Evolutionary conservation across 2,113 vertebrate genomes (phyloP), one percentile per base, ranked within the genome.

Genomic region (Cololabis saira): DNA sequence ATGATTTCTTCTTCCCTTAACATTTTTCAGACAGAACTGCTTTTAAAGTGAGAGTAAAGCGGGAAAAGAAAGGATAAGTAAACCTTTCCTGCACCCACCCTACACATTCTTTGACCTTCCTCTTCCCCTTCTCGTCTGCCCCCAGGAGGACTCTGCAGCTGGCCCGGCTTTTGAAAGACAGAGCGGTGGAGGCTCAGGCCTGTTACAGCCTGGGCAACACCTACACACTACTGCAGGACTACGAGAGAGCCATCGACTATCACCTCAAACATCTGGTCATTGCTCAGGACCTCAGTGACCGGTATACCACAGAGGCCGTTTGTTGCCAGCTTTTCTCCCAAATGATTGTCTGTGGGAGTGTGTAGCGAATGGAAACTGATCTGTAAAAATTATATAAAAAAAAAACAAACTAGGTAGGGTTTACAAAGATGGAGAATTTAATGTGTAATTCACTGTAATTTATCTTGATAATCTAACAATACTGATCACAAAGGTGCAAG

Each of bases 121-220:
- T 66, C 58, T 49, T 73, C 66, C 22, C 12, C 60, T 9, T 71
- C 37, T 48, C 4, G 62, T 59, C 48, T 37, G 1, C 76, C 82
- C 70, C 41, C 72, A 99, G 97, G 90, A 95, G 94, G 82, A 99
- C 96, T 0, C 66, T 99, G 17, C 95, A 96, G 59, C 87, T 99
- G 87, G 95, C 97, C 22, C 90, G 95, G 44, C 95, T 96, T 86
- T 90, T 98, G 67, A 95, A 95, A 84, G 97, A 99, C 86, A 88
- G 94, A 70, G 96, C 97, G 0, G 95, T 98, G 57, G 98, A 99
- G 87, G 98, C 97, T 0, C 98, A 99, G 89, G 95, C 97, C 71
- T 99, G 96, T 71, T 99, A 98, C 86, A 99, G 97, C 60, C 93
- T 99, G 42, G 98, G 98, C 1, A 99, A 99, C 92, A 98, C 97